Percentiles rank a stretch among this genome's conserved stretches.
These are phyloP conservation scores for Petrocephalus schoutedeni DNA, from an alignment of 2,797 vertebrate species.

Conservation along the genomic window DNA sequence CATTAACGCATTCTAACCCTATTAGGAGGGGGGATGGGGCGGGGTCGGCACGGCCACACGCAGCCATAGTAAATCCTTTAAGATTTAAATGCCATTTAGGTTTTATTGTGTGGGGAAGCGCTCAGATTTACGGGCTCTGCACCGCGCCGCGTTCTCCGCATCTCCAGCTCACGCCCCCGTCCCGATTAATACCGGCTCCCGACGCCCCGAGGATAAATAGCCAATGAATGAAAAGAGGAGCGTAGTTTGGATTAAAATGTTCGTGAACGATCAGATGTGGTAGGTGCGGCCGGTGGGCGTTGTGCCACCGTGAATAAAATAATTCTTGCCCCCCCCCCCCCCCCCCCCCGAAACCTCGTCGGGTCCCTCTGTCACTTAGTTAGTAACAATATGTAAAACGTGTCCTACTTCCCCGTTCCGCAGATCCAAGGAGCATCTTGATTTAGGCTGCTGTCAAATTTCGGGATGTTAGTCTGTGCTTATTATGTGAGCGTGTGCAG, in stretches of 20 bases:
- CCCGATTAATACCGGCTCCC: background rate
- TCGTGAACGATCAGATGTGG: background rate
- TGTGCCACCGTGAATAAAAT: background rate
- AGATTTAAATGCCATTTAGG: slow-evolving; percentile 31
- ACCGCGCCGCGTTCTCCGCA: slow-evolving; percentile 3
- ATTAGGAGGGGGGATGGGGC: slow-evolving; percentile 19
- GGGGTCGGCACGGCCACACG: background rate
- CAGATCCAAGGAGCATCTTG: background rate
- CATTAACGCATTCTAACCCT: slow-evolving; percentile 26
- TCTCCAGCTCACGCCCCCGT: background rate
- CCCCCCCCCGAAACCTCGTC: background rate
- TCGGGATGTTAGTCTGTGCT: background rate
- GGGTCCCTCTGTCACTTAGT: background rate
- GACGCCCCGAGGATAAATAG: background rate
- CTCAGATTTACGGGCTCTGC: slow-evolving; percentile 26
- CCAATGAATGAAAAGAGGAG: background rate
- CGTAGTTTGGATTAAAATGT: background rate
- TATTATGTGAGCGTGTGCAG: background rate
- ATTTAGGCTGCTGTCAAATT: slow-evolving; percentile 8
- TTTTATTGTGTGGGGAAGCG: slow-evolving; percentile 28
- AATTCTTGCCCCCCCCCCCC: background rate
- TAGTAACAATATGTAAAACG: slow-evolving; percentile 7
- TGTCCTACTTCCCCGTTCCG: slow-evolving; percentile 1
- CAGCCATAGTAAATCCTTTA: slow-evolving; percentile 17
- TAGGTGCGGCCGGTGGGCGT: background rate